Base-by-base conservation (phyloP, 1,140 invertebrate genomes). In the Archegozetes longisetosus region DNA sequence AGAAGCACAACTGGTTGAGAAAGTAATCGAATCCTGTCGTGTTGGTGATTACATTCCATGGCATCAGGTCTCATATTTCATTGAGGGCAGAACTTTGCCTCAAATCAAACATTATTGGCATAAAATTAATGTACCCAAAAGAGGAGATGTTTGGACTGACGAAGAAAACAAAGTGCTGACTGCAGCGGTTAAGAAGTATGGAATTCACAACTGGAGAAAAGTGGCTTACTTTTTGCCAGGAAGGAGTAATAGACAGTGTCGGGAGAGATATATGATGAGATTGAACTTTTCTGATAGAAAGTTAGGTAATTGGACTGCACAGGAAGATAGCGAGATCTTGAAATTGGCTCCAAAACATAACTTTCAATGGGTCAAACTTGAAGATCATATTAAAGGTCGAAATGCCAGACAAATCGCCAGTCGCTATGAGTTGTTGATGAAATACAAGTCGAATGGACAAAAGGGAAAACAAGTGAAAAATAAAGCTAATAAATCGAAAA, bases 171-270 rank as follows among this genome's bases (percentile, higher is more conserved):
- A 26, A 22, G 46, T 59, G 13, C 17, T 64, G n/a, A 17, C 59
- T 9, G 55, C 55, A 23, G 63, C 54, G 12, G 51, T 64, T 17
- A 27, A 55, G 28, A 29, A 40, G n/a, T 58, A 26, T 55, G 3
- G 47, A n/a, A 27, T 13, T 1, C 2, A 27, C 17, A 50, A 28
- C 24, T 60, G 47, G 54, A 9, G 22, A 17, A 27, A 32, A n/a
- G 48, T 61, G 13, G 55, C 60, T 2, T 3, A 49, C 25, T 61
- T 20, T 56, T 17, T 64, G 14, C 61, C 60, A 12, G 48, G 49
- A 22, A 20, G 63, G 3, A 60, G 14, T 24, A 64, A 64, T 64
- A 17, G 56, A n/a, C 60, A 61, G 22, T 51, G 57, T 32, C 55
- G 63, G 29, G 60, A 64, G 32, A 22, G 63, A 20, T 64, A 64